Conservation (phyloP, 2,113 vertebrate species). For the Kryptolebias marmoratus region DNA sequence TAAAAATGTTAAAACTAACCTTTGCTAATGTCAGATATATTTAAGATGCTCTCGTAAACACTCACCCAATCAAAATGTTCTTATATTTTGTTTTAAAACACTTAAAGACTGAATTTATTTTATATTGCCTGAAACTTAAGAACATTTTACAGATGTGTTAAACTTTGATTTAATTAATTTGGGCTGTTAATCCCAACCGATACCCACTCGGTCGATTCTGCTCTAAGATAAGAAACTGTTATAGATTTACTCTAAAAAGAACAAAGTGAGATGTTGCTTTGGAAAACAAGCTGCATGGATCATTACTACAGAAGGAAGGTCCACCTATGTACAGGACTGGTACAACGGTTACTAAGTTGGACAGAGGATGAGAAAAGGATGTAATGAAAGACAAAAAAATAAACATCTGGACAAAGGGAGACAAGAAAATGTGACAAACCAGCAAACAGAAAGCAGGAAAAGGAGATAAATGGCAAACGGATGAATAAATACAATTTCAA, state of each 20-base stretch:
- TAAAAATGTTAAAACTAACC: no score
- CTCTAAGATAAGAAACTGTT: conserved; percentile 11
- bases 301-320: conserved; percentile 34
- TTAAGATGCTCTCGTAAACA: neutral
- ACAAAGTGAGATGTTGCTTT: conserved; percentile 32
- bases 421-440: neutral
- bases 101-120: no score
- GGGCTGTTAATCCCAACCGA: neutral
- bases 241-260: conserved; percentile 24
- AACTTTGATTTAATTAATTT: neutral
- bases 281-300: conserved; percentile 42
- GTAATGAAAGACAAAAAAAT: neutral
- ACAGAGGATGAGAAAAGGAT: neutral
- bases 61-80: no score
- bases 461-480: neutral
- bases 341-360: conserved; percentile 18
- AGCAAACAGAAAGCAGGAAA: neutral
- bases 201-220: neutral
- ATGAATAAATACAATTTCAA: neutral
- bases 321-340: conserved; percentile 51
- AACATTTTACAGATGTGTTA: no score
- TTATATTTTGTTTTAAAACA: no score
- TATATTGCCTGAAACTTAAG: no score
- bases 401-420: neutral
- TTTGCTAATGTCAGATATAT: neutral